These are phyloP conservation scores for Agrochola lota DNA, from an alignment of 2,888 invertebrate genomes.

Conservation along the genomic window DNA sequence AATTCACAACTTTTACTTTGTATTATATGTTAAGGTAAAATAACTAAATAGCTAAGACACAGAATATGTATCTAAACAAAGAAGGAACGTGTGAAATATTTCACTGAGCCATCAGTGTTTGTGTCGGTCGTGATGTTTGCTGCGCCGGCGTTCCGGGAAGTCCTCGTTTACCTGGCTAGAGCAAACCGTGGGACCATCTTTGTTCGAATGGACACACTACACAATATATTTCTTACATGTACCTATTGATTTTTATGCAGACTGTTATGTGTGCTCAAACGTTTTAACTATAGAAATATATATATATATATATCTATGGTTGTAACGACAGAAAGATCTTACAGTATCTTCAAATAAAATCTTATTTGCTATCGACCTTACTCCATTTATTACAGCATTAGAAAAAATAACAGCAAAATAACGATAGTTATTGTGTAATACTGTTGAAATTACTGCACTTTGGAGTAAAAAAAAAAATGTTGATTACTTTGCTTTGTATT, in stretches of 20 bases:
- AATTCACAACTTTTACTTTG: too few species aligned
- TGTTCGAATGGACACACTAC: constrained; percentile 24
- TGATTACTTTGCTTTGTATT: too few species aligned
- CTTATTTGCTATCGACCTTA: background rate
- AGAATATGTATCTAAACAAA: constrained; percentile 21
- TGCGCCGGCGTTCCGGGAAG: constrained; percentile 67
- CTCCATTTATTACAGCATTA: too few species aligned
- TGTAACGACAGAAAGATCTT: background rate
- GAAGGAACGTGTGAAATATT: constrained; percentile 66
- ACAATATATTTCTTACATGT: constrained; percentile 18
- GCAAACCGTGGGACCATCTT: constrained; percentile 59
- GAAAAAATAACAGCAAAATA: too few species aligned
- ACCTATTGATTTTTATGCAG: background rate
- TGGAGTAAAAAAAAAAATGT: too few species aligned
- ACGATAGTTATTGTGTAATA: too few species aligned
- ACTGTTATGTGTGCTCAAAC: background rate
- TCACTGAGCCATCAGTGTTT: constrained; percentile 47
- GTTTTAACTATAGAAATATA: too few species aligned
- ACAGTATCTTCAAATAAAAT: background rate
- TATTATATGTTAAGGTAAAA: too few species aligned
- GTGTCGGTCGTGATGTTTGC: constrained; percentile 58
- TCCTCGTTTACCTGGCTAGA: constrained; percentile 65
- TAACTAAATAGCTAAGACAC: constrained; percentile 1
- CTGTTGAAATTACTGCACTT: too few species aligned
- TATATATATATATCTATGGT: background rate